These are phyloP conservation scores for Struthidea cinerea DNA, from an alignment of 2,113 vertebrate genomes.

Conservation along the genomic window DNA sequence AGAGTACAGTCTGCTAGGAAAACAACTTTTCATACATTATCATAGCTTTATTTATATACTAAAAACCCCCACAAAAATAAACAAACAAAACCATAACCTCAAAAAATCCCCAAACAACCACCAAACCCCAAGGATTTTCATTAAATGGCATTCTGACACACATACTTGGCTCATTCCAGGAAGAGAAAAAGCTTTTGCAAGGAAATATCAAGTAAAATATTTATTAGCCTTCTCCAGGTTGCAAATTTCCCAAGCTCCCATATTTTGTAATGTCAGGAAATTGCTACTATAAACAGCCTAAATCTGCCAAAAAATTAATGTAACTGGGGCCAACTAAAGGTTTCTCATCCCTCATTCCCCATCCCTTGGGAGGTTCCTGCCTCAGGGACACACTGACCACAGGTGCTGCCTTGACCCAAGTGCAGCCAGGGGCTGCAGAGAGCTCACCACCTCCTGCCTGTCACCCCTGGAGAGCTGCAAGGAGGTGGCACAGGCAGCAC, in stretches of 20 bases:
- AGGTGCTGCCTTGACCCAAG: not conserved
- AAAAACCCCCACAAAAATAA: not conserved
- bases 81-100: not conserved
- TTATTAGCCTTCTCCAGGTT: not conserved
- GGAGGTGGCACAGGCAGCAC: not conserved
- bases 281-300: not conserved
- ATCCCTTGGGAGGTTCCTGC: not conserved
- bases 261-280: constrained; percentile 2
- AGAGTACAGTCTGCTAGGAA: not conserved
- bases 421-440: accelerated
- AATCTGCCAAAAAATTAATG: not conserved
- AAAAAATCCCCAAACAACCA: not conserved
- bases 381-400: not conserved
- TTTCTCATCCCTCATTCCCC: not conserved
- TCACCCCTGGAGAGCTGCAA: accelerated
- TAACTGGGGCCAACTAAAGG: not conserved
- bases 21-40: not conserved
- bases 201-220: not conserved
- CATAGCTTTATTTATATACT: not conserved
- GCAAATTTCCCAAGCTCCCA: not conserved
- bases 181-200: not conserved
- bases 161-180: not conserved
- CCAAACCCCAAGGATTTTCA: not conserved
- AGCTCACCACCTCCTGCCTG: not conserved
- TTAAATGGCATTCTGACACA: not conserved